Base-by-base conservation (phyloP, 2,888 invertebrate species). In the Adelognathus sp. region DNA sequence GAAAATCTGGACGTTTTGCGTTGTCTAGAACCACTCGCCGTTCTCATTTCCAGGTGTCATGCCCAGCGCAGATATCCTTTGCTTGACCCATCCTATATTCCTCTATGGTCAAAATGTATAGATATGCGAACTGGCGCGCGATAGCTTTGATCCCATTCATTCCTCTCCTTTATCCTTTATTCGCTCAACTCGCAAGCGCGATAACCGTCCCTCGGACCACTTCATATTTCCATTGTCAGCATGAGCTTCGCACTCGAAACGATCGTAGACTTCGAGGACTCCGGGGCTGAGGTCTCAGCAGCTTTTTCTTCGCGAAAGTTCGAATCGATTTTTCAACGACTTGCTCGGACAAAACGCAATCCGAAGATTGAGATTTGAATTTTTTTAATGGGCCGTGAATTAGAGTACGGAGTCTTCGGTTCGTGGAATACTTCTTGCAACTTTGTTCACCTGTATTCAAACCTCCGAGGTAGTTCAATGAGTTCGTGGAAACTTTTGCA, bases 41-140 rank as follows among this genome's bases (percentile, higher is more conserved):
- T 81, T 82, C 84, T 88, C 85, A 88, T 89, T 89, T 88, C 88
- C 89, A 86, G 84, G 83, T 88, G 89, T 89, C 89, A 86, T 18
- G 46, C 36, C 70, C 89, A 89, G 86, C 52, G 72, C 50, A 67
- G 75, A 72, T 71, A 76, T 72, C 44, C 66, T 31, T 52, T 18
- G 61, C 31, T 72, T 75, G 60, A 72, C 67, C 67, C 58, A 44
- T 58, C 36, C 61, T 60, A 36, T 54, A 27, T n/a, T 46, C 21
- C 14, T 14, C 14, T 31, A 27, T 16, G 27, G 31, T 36, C 24
- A 36, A 36, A 31, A 46, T 31, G 44, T 66, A 70, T 56, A 74
- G 63, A 50, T 31, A 50, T 58, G 58, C 21, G 14, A 58, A 72
- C 41, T 63, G 14, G 58, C 39, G 36, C 18, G 58, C 36, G 50